These are phyloP conservation scores for Sialia sialis DNA, from an alignment of 2,113 vertebrate species.

Conservation along the genomic window DNA sequence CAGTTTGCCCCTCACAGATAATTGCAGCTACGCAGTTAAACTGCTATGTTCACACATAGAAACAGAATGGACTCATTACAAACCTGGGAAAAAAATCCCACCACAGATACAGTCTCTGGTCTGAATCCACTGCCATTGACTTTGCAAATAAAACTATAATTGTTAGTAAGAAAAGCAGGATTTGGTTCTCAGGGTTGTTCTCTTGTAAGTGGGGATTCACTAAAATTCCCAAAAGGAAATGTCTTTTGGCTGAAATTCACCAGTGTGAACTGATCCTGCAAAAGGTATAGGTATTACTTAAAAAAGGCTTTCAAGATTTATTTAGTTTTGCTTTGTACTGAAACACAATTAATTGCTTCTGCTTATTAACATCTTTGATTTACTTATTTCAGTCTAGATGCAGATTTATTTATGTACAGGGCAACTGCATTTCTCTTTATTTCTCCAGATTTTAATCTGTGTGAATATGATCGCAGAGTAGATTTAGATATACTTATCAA, in stretches of 20 bases:
- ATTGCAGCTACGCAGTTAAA: not conserved
- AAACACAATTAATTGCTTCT: not conserved
- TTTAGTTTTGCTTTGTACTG: not conserved
- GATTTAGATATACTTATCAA: not conserved
- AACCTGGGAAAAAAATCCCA: not conserved
- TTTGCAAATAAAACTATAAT: not conserved
- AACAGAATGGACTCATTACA: not conserved
- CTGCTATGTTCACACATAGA: not conserved
- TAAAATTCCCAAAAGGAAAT: not conserved
- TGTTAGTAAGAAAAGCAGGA: not conserved
- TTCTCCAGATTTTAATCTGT: not conserved
- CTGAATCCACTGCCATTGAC: not conserved
- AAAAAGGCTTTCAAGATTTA: not conserved
- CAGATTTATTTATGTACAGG: not conserved
- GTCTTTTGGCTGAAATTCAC: not conserved
- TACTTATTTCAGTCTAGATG: not conserved
- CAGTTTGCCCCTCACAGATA: not conserved
- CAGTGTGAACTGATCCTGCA: not conserved
- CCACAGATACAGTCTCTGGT: not conserved
- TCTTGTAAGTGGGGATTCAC: not conserved
- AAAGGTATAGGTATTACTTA: not conserved
- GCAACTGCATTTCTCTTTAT: not conserved
- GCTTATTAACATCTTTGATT: not conserved
- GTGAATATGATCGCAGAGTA: not conserved
- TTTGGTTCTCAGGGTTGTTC: not conserved